Percentiles rank a stretch among this genome's conserved stretches.
These are phyloP conservation scores for Streblospio benedicti DNA, from an alignment of 1,140 invertebrate genomes.

Conservation along the genomic window DNA sequence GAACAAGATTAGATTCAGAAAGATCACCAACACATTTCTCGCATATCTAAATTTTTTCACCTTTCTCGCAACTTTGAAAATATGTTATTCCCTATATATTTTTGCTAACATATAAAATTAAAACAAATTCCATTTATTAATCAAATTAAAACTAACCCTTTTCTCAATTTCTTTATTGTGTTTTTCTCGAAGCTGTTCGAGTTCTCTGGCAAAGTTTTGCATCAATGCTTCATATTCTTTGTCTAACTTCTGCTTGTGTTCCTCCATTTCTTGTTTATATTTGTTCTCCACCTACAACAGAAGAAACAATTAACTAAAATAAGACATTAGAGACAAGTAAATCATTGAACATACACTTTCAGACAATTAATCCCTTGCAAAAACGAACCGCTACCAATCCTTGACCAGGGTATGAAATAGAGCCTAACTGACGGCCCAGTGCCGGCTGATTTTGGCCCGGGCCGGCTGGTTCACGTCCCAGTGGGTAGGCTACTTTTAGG, in stretches of 20 bases:
- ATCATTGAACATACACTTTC: not conserved
- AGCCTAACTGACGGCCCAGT: too few species aligned
- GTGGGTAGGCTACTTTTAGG: too few species aligned
- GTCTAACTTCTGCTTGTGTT: constrained; percentile 86
- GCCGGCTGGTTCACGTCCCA: too few species aligned
- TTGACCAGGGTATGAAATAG: too few species aligned
- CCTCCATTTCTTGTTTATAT: constrained; percentile 89
- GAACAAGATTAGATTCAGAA: too few species aligned
- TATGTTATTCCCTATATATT: not conserved
- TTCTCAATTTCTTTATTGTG: constrained; percentile 78
- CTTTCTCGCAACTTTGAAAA: not conserved
- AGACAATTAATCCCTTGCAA: not conserved
- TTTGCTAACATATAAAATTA: too few species aligned
- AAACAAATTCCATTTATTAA: too few species aligned
- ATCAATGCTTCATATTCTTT: constrained; percentile 91
- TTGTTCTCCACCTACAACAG: constrained; percentile 69
- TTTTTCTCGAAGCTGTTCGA: constrained; percentile 78
- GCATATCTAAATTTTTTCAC: not conserved
- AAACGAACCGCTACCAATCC: not conserved
- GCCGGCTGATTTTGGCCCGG: too few species aligned
- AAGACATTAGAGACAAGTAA: not conserved
- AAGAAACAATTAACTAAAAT: not conserved
- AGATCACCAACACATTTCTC: not conserved
- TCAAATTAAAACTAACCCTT: constrained; percentile 23
- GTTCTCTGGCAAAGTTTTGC: constrained; percentile 80